Evolutionary conservation across 2,888 invertebrate genomes (phyloP), one percentile per base, ranked within the genome.

Genomic region (Pristionchus arcanus): DNA sequence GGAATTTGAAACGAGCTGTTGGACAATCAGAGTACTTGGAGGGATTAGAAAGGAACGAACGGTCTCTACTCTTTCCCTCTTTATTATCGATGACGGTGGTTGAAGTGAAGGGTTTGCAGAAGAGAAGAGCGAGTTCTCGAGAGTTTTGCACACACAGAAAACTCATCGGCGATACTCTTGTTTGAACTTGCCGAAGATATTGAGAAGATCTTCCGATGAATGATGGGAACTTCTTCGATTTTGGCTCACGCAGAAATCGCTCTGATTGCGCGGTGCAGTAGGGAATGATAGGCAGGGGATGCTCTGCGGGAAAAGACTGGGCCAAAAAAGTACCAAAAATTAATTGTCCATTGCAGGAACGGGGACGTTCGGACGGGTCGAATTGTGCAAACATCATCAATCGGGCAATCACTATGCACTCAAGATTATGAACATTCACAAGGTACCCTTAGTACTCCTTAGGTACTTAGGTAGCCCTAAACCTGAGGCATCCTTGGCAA

Each of bases 291-390:
- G n/a, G n/a, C n/a, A n/a, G n/a, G n/a, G n/a, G n/a, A n/a, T n/a
- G n/a, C n/a, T n/a, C n/a, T n/a, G n/a, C n/a, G n/a, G n/a, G n/a
- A n/a, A n/a, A n/a, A n/a, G n/a, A n/a, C n/a, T n/a, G n/a, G n/a
- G n/a, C n/a, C n/a, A 13, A 19, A 28, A 13, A 71, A 71, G 71
- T 13, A 34, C 42, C 31, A 13, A 37, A 37, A 5, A 63, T n/a
- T 63, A 71, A 71, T 63, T 63, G 9, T 11, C 31, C 5, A 90
- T 92, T 94, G 83, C 93, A 95, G 96, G 96, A 55, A 98, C 98
- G 59, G 99, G 98, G 87, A 98, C 98, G 71, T 99, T 99, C 96
- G 98, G 98, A 83, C 97, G 98, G 90, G 99, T 99, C 55, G 97
- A 98, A 91, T 96, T 98, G 90, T 96, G 97, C 88, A 92, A 92